Evolutionary conservation across 2,888 invertebrate species (phyloP).

Genomic region (Drosophila cyrtoloma): DNA sequence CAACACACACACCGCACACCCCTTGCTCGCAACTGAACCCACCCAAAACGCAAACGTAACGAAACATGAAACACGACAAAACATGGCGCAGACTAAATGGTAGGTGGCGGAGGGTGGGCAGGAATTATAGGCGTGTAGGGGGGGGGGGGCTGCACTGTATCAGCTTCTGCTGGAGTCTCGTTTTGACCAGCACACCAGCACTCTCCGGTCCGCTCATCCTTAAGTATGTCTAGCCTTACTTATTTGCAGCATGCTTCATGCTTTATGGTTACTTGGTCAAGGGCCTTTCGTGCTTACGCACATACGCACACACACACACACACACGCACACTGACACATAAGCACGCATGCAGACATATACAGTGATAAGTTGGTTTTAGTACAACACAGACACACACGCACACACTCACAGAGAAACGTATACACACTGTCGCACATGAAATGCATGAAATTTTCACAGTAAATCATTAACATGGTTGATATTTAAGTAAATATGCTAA

Average conservation of each 20-base stretch:
- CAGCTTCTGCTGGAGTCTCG: constrained; percentile 31
- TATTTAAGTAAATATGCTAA: constrained; percentile 79
- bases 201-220: constrained; percentile 29
- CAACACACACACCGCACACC: background rate
- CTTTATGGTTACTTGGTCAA: constrained; percentile 82
- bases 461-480: constrained; percentile 77
- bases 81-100: constrained; percentile 32
- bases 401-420: constrained; percentile 20
- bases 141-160: constrained; percentile 16
- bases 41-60: constrained; percentile 75
- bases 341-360: constrained; percentile 15
- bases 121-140: background rate
- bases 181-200: constrained; percentile 41
- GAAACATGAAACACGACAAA: constrained; percentile 72
- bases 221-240: constrained; percentile 77
- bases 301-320: constrained; percentile 23
- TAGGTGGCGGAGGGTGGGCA: background rate
- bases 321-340: constrained; percentile 24
- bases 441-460: constrained; percentile 74
- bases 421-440: constrained; percentile 47
- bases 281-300: constrained; percentile 71
- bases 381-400: constrained; percentile 14
- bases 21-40: constrained; percentile 30
- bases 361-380: constrained; percentile 53
- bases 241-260: constrained; percentile 79